These are phyloP conservation scores for Allacma fusca DNA, from an alignment of 2,888 invertebrate genomes.

Conservation along the genomic window DNA sequence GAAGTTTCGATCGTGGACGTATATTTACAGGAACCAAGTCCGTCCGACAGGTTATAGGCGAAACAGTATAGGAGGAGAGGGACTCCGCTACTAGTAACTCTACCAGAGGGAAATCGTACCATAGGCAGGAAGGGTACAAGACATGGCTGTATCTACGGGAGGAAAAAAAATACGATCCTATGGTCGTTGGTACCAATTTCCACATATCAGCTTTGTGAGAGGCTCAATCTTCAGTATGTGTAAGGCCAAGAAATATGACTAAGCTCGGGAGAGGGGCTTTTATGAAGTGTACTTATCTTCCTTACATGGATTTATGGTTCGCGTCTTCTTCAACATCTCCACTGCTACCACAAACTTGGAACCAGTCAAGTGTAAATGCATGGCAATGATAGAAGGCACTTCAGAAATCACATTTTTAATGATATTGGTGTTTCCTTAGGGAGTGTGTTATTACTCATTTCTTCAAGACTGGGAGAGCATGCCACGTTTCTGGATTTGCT, in stretches of 20 bases:
- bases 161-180: background rate
- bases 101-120: too few relatives aligned
- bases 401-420: slow-evolving; percentile 8
- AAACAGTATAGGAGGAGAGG: background rate
- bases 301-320: slow-evolving; percentile 1
- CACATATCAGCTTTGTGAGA: slow-evolving; percentile 4
- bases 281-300: slow-evolving; percentile 16
- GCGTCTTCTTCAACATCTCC: background rate
- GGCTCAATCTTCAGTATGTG: background rate
- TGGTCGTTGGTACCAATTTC: background rate
- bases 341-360: background rate
- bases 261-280: background rate
- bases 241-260: background rate
- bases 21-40: background rate
- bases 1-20: background rate
- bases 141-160: background rate
- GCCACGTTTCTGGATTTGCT: too few relatives aligned
- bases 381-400: slow-evolving; percentile 11
- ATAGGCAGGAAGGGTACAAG: too few relatives aligned
- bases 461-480: background rate
- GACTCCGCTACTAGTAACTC: too few relatives aligned
- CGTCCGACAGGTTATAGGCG: background rate
- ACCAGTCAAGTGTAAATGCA: slow-evolving; percentile 13
- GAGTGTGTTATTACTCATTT: slow-evolving; percentile 5
- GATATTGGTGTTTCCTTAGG: slow-evolving; percentile 7